phyloP scores from a whole-genome alignment of 2,888 invertebrate species.

The Metacarcinus magister region DNA sequence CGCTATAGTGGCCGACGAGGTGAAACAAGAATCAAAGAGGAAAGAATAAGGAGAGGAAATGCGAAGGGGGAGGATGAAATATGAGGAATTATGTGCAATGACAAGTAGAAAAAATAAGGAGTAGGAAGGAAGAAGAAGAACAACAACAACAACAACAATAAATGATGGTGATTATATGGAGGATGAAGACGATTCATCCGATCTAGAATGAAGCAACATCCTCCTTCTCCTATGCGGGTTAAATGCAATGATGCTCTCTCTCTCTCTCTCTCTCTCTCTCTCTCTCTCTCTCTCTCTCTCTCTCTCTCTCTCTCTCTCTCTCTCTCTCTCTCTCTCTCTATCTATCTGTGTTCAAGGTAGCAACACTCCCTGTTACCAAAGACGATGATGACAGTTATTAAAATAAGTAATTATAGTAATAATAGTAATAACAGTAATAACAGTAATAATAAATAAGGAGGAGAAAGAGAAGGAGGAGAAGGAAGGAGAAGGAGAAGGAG shows the following conservation, averaged over 20 bases:
- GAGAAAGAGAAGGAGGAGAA: no score
- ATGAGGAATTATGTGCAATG: neutral
- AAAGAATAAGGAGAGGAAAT: neutral
- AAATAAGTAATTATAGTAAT: neutral
- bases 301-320: slow-evolving; percentile 10
- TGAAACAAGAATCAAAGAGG: neutral
- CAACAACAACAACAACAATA: no score
- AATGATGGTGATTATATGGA: no score
- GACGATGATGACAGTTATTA: neutral
- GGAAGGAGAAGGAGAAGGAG: neutral
- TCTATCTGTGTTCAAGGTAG: slow-evolving; percentile 8
- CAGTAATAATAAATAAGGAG: neutral
- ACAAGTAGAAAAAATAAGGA: no score
- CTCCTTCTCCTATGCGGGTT: neutral
- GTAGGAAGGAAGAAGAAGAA: no score
- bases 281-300: neutral
- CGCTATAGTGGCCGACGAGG: neutral
- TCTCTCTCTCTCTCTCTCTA: slow-evolving; percentile 28
- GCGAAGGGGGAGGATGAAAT: neutral
- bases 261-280: neutral
- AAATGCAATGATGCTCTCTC: neutral
- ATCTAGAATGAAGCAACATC: neutral
- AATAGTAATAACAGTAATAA: neutral
- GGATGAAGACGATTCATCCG: no score
- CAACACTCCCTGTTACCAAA: neutral